Evolutionary conservation across 2,888 invertebrate species (phyloP), one percentile per base, ranked within the genome.

Genomic region (Parnassius smintheus): DNA sequence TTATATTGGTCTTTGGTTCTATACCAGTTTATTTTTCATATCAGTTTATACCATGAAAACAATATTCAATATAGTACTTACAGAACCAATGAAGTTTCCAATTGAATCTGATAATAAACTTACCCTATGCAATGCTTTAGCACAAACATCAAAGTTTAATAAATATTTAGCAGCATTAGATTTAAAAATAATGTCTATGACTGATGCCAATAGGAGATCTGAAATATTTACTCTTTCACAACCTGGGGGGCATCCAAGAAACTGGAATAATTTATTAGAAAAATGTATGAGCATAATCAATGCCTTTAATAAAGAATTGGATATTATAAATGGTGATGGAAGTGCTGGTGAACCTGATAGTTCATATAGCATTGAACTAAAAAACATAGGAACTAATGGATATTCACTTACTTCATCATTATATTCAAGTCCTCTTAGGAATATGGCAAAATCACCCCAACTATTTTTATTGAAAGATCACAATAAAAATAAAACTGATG

Each of bases 211-310:
- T 0, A 91, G 96, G 71, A 92, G 97, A 56, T 81, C 89, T 69
- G 87, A 94, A 62, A 88, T 97, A 51, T 97, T 95, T 77, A 92
- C 94, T 12, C 86, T 97, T 0, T 96, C 96, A 44, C 94, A 95
- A 75, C 97, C 96, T 41, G 97, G 97, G 22, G 97, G 97, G 44
- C 97, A 97, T 82, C 97, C 98, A 0, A 95, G 96, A 75, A 96
- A 96, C 75, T 98, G 98, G 98, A 96, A 95, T 74, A 93, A 93
- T 68, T 81, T 97, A 10, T 79, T 94, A 54, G 93, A 94, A 64
- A 94, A 93, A 71, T 94, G 95, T 76, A 79, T 96, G 10, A 81
- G 82, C 45, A 86, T 94, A 0, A 91, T 97, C 2, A 93, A 93
- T 66, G 91, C 92, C 51, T 96, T 96, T 70, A 94, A 93, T 2